Evolutionary conservation across 1,140 invertebrate genomes (phyloP).

Genomic region (Drosophila pectinifera): DNA sequence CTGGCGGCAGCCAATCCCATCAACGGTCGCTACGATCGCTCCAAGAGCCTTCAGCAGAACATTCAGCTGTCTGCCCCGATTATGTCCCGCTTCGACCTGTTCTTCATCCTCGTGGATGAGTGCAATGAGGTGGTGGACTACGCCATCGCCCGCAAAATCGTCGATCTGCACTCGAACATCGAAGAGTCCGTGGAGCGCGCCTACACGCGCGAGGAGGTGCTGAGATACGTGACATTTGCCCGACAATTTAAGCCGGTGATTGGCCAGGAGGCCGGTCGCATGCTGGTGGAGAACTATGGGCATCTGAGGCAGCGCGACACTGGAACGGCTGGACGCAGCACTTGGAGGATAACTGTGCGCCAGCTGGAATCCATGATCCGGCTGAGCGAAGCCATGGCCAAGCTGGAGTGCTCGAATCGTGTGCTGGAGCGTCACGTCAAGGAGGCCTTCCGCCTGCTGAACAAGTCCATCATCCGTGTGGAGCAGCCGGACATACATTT

Average conservation of each 20-base stretch:
- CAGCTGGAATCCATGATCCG: slow-evolving; percentile 99
- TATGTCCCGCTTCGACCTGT: slow-evolving; percentile 99
- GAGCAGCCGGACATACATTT: slow-evolving; percentile 99
- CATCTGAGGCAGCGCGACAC: slow-evolving; percentile 93
- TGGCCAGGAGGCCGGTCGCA: slow-evolving; percentile 92
- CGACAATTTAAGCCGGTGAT: slow-evolving; percentile 98
- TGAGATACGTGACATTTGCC: slow-evolving; percentile 98
- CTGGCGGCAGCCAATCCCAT: slow-evolving; percentile 99
- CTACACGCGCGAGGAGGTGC: slow-evolving; percentile 94
- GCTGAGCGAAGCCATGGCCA: slow-evolving; percentile 97
- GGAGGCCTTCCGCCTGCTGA: slow-evolving; percentile 97
- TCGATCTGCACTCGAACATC: slow-evolving; percentile 96
- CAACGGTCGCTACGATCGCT: slow-evolving; percentile 97
- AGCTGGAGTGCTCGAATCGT: slow-evolving; percentile 96
- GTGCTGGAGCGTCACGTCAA: slow-evolving; percentile 95
- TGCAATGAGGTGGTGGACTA: slow-evolving; percentile 98
- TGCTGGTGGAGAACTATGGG: slow-evolving; percentile 96
- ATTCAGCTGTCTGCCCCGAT: slow-evolving; percentile 97
- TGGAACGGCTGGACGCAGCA: slow-evolving; percentile 89
- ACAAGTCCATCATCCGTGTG: slow-evolving; percentile 98
- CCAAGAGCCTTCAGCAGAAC: slow-evolving; percentile 98
- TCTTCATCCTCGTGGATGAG: slow-evolving; percentile 99
- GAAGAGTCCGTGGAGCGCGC: slow-evolving; percentile 91
- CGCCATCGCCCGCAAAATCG: slow-evolving; percentile 97
- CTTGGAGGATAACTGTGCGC: slow-evolving; percentile 99